A percentile compares a stretch with the other conserved stretches of the same genome.
phyloP scores from a whole-genome alignment of 2,888 invertebrate species.

The Blomia tropicalis region DNA sequence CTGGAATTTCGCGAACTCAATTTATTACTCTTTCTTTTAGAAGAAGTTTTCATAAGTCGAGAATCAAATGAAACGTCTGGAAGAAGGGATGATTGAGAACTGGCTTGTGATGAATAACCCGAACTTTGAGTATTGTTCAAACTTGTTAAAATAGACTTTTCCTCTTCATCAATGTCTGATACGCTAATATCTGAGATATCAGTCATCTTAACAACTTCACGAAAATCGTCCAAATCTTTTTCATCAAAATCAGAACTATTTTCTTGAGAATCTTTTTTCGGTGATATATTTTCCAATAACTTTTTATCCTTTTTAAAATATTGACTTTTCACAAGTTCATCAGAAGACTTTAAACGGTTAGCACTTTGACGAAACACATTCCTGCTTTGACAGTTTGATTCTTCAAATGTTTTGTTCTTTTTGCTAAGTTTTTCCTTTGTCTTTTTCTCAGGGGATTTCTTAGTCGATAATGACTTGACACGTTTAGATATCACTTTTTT shows the following conservation, averaged over 20 bases:
- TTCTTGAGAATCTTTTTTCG: not conserved
- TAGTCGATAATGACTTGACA: not conserved
- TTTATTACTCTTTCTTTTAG: no score
- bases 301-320: not conserved
- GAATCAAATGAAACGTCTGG: no score
- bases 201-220: not conserved
- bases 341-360: not conserved
- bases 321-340: not conserved
- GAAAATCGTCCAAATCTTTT: not conserved
- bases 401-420: not conserved
- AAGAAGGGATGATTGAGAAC: no score
- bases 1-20: no score
- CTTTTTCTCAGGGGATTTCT: not conserved
- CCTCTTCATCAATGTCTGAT: slow-evolving; percentile 1
- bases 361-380: slow-evolving; percentile 9
- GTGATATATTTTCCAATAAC: not conserved
- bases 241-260: not conserved
- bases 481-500: not conserved
- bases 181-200: not conserved
- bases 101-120: no score
- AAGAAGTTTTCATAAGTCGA: no score
- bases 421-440: not conserved
- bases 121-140: slow-evolving; percentile 7
- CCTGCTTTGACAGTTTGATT: not conserved
- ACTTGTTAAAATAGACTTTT: not conserved